phyloP scores from a whole-genome alignment of 2,113 vertebrate genomes.

The Saimiri boliviensis region DNA sequence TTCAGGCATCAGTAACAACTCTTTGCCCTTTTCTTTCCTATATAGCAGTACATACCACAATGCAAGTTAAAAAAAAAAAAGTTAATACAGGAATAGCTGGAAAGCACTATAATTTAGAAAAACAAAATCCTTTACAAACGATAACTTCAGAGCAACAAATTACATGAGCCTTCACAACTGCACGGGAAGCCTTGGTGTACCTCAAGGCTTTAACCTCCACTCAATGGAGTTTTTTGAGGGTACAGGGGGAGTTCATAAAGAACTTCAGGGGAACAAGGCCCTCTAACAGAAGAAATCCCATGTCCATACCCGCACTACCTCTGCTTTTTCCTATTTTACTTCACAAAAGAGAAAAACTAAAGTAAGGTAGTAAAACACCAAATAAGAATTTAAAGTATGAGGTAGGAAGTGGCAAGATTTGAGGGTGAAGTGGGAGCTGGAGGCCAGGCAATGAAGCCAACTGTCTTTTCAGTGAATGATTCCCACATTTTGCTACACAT shows the following conservation, averaged over 20 bases:
- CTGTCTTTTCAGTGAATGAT: not conserved
- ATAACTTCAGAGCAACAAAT: not conserved
- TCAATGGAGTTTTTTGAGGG: not conserved
- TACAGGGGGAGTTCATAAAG: not conserved
- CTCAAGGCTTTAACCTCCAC: not conserved
- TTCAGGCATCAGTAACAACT: no score
- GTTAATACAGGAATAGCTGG: not conserved
- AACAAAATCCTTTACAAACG: not conserved
- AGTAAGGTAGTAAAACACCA: not conserved
- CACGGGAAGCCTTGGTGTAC: not conserved
- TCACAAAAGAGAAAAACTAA: not conserved
- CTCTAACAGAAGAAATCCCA: not conserved
- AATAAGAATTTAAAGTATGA: not conserved
- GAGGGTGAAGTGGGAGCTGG: not conserved
- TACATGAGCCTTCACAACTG: not conserved
- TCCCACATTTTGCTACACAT: not conserved
- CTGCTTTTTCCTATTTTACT: not conserved
- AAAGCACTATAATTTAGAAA: not conserved
- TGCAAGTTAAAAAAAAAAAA: not conserved
- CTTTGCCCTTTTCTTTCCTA: not conserved
- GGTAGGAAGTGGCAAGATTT: not conserved
- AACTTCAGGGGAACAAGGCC: not conserved
- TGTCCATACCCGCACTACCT: accelerated
- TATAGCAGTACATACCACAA: not conserved
- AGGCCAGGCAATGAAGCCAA: not conserved